These are phyloP conservation scores for Pristiophorus japonicus DNA, from an alignment of 2,113 vertebrate species.

Conservation along the genomic window DNA sequence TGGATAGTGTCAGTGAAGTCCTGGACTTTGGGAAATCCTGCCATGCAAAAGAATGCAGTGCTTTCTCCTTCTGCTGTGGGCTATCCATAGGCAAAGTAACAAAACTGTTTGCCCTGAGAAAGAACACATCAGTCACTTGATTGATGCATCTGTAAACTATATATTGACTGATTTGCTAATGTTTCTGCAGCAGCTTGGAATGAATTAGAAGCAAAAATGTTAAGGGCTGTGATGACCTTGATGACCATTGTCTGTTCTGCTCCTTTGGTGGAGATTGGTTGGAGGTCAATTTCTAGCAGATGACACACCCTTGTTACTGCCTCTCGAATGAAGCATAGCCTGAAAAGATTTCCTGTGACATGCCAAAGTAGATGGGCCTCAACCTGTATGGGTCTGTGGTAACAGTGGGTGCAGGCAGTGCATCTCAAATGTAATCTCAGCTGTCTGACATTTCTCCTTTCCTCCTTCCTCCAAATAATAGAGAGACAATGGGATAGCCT, in stretches of 20 bases:
- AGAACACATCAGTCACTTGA: not conserved
- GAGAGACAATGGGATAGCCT: no score
- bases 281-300: not conserved
- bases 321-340: not conserved
- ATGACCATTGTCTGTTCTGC: not conserved
- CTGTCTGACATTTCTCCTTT: no score
- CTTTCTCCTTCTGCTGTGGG: not conserved
- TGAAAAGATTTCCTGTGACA: not conserved
- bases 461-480: no score
- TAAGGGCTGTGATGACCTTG: not conserved
- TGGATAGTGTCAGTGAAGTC: not conserved
- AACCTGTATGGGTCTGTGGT: not conserved
- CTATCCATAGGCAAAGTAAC: not conserved
- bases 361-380: not conserved
- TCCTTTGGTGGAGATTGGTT: not conserved
- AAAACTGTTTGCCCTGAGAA: not conserved
- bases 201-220: not conserved
- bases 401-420: not conserved
- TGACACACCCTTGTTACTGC: not conserved
- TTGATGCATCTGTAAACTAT: not conserved
- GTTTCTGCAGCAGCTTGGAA: not conserved
- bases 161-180: not conserved
- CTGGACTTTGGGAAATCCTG: not conserved
- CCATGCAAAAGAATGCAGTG: not conserved
- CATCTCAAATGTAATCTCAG: no score